These are phyloP conservation scores for Struthidea cinerea DNA, from an alignment of 2,113 vertebrate genomes.

Conservation along the genomic window DNA sequence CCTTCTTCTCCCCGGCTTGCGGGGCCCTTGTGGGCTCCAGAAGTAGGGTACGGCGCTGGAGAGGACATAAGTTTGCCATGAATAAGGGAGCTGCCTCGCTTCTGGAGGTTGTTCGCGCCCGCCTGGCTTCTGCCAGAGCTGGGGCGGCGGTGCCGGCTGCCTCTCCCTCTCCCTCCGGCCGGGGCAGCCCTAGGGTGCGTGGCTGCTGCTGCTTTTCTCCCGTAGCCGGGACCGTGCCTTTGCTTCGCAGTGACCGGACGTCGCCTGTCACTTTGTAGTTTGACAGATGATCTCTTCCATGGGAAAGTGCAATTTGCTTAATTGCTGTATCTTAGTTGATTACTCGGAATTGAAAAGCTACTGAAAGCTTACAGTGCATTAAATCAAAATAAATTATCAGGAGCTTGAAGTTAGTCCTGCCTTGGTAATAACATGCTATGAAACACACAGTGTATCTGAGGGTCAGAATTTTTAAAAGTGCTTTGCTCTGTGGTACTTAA, in stretches of 20 bases:
- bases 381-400: background rate
- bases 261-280: rapidly evolving
- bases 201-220: background rate
- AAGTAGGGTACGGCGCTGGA: rapidly evolving
- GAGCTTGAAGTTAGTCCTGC: background rate
- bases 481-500: background rate
- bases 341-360: background rate
- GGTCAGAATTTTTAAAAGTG: background rate
- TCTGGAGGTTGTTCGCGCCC: background rate
- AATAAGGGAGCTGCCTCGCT: background rate
- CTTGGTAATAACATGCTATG: background rate
- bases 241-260: background rate
- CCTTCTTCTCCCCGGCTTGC: background rate
- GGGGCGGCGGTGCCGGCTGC: background rate
- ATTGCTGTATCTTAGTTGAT: background rate
- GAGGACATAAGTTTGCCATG: rapidly evolving
- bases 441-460: background rate
- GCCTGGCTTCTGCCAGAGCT: no score
- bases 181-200: rapidly evolving
- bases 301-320: background rate
- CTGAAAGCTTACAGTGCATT: background rate
- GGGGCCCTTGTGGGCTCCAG: background rate
- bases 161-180: rapidly evolving
- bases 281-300: background rate
- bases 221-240: rapidly evolving